phyloP scores from a whole-genome alignment of 2,797 vertebrate genomes.

The Martes flavigula region DNA sequence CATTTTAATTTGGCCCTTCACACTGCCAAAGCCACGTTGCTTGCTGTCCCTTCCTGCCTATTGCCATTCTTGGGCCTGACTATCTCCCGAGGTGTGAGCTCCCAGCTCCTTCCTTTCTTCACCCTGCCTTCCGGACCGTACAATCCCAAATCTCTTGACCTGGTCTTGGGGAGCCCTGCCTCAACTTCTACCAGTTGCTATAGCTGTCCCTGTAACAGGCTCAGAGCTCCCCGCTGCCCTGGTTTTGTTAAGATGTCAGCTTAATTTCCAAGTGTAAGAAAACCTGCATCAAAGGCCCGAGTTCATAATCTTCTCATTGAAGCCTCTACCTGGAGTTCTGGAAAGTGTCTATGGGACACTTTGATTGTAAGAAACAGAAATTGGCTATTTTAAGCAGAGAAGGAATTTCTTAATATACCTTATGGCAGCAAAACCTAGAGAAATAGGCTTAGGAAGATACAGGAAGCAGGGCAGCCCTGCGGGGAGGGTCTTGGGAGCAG shows the following conservation, averaged over 20 bases:
- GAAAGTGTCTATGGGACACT: neutral
- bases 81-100: neutral
- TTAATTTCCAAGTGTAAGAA: neutral
- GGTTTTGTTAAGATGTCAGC: neutral
- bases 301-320: neutral
- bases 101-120: neutral
- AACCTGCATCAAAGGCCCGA: neutral
- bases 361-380: conserved; percentile 8
- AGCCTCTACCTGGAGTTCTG: neutral
- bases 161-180: neutral
- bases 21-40: neutral
- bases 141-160: no score
- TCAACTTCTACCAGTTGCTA: neutral
- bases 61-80: neutral
- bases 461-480: neutral
- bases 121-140: neutral
- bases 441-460: neutral
- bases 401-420: neutral
- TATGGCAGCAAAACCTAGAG: neutral
- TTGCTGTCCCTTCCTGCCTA: neutral
- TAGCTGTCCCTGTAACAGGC: neutral
- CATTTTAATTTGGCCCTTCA: conserved; percentile 48
- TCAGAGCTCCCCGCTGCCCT: neutral
- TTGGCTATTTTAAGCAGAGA: neutral
- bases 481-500: neutral